phyloP scores from a whole-genome alignment of 92 coral and sea anemone species.

The Heteractis magnifica region DNA sequence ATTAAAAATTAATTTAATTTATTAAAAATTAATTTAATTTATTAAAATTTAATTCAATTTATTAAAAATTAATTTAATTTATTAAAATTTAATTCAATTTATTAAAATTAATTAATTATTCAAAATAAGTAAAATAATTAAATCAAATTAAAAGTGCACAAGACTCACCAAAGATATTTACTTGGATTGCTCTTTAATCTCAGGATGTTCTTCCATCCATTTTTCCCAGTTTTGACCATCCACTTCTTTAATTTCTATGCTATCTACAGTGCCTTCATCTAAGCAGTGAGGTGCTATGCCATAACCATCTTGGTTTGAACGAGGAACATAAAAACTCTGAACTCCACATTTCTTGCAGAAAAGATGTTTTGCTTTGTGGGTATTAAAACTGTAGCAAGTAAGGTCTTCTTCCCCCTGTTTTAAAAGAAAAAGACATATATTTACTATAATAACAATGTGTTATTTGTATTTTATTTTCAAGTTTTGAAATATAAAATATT shows the following conservation, averaged over 20 bases:
- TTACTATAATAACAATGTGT: no score
- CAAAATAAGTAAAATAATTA: no score
- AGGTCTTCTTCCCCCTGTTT: slow-evolving; percentile 86
- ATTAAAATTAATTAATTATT: no score
- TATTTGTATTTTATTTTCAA: no score
- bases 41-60: no score
- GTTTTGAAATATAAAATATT: no score
- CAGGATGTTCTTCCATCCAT: slow-evolving; percentile 68
- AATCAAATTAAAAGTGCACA: background rate
- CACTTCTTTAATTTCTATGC: slow-evolving; percentile 53
- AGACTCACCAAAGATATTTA: background rate
- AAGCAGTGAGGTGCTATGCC: slow-evolving; percentile 97
- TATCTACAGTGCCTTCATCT: slow-evolving; percentile 80
- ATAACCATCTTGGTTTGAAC: slow-evolving; percentile 92
- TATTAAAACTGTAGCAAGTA: slow-evolving; percentile 87
- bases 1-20: no score
- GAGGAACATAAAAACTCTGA: slow-evolving; percentile 93
- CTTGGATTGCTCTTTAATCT: slow-evolving; percentile 63
- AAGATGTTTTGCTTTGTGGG: slow-evolving; percentile 80
- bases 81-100: no score
- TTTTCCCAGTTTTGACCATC: slow-evolving; percentile 96
- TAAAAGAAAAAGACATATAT: no score
- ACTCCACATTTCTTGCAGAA: slow-evolving; percentile 99
- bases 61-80: no score
- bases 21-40: no score